phyloP scores from a whole-genome alignment of 2,113 vertebrate species.

The Natator depressus region DNA sequence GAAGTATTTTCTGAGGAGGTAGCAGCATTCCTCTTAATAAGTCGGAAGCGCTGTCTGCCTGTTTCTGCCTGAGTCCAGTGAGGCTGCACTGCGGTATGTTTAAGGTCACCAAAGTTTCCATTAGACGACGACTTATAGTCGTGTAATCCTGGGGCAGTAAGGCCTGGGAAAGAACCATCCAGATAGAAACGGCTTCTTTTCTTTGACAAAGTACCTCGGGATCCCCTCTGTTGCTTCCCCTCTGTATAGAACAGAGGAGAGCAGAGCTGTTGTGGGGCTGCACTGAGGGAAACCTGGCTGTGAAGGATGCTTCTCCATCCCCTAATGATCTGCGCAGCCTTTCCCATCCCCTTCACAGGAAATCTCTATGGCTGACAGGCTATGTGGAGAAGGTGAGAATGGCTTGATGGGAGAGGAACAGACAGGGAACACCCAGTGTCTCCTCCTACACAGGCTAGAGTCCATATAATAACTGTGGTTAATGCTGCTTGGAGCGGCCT shows the following conservation, averaged over 20 bases:
- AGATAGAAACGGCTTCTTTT: background rate
- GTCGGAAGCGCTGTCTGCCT: background rate
- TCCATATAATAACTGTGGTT: background rate
- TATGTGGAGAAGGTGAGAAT: background rate
- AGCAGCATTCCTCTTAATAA: background rate
- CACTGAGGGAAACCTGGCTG: background rate
- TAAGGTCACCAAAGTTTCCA: background rate
- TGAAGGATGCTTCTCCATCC: background rate
- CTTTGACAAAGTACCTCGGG: background rate
- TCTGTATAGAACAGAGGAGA: background rate
- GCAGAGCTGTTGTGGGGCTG: accelerated
- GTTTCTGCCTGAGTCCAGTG: background rate
- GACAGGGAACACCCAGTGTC: background rate
- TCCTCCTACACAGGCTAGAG: background rate
- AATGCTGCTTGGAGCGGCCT: accelerated
- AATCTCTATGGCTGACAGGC: background rate
- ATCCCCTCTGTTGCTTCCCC: background rate
- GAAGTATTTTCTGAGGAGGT: background rate
- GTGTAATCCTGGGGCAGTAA: background rate
- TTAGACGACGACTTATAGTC: background rate
- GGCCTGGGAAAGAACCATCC: background rate
- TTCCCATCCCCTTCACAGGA: background rate
- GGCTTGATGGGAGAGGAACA: background rate
- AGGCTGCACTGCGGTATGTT: background rate
- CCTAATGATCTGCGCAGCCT: background rate